Evolutionary conservation across 2,888 invertebrate species (phyloP), one percentile per base, ranked within the genome.

Genomic region (Stegana nigrithorax): DNA sequence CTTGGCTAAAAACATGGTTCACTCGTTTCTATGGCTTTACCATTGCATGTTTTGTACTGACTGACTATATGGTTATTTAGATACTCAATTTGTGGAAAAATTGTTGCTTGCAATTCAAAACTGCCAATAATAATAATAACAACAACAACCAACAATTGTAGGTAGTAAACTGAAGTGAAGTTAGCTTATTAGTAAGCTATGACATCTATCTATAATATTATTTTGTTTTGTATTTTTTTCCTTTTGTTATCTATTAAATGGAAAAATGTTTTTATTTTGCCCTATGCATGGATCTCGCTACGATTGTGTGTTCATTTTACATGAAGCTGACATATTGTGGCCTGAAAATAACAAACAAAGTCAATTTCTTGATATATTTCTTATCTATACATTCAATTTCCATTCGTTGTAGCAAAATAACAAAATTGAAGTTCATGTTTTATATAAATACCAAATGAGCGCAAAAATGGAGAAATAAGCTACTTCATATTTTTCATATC

Each of bases 81-180:
- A 66, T 73, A 72, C 78, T 73, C 75, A 79, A 75, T 79, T 79
- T 79, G 67, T 77, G 70, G 66, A 76, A 73, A 78, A 71, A 66
- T 61, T 57, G 60, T 47, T 47, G 25, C 47, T 19, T 36, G 36
- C n/a, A 36, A 36, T 36, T 36, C 36, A 36, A 36, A 36, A 36
- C 36, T 25, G 14, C 21, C 25, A 47, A 47, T 23, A 47, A 25
- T n/a, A 47, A 69, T 64, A 73, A 66, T 59, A 45, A 57, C 55
- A 67, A 75, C 66, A 5, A 27, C 14, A 27, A 45, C 2, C 21
- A 29, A 32, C n/a, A n/a, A n/a, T n/a, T n/a, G n/a, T n/a, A n/a
- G n/a, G n/a, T n/a, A n/a, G n/a, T n/a, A n/a, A n/a, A n/a, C n/a
- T n/a, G n/a, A n/a, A n/a, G n/a, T 14, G 44, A 19, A 44, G 17